Evolutionary conservation across 1,140 invertebrate genomes (phyloP), one percentile per base, ranked within the genome.

Genomic region (Drosophila lacertosa): DNA sequence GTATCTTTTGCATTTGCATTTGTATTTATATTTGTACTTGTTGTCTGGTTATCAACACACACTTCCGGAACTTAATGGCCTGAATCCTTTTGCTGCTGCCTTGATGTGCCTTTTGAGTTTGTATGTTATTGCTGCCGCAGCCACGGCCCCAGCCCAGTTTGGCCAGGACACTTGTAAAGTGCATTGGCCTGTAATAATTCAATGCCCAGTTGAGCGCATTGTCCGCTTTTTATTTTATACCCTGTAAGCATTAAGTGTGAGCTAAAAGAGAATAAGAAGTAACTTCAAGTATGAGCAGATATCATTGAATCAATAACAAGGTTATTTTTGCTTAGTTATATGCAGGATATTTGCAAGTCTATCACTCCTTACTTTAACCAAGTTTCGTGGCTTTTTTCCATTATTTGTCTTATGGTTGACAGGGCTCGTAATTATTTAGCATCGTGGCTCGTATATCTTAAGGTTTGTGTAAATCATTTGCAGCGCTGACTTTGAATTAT

Each of bases 61-160:
- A 68, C 69, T 89, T 90, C 89, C 89, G 84, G 84, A 84, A 90
- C 79, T 90, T 90, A 90, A 90, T 90, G 89, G 89, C 70, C 89
- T 89, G 89, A 90, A 90, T 90, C 89, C 89, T 90, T 90, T 86
- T 67, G 66, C 74, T 32, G 24, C 42, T 39, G 42, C 74, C 66
- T 67, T 63, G 58, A 75, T 78, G 73, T 76, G 72, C 42, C 73
- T 71, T 68, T 48, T 6, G 44, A 40, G 58, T 51, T 44, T 57
- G 11, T 20, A 40, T 26, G 22, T 50, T 45, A 42, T 15, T 37
- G 29, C 15, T 45, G 18, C 7, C 16, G 24, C 29, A 24, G 13
- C 15, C 33, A 22, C 15, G 37, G 18, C 7, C 16, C 18, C 29
- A 24, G 13, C 15, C 33, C 50, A 20, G 13, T 51, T 55, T 58